Conservation (phyloP, 2,113 vertebrate species). For the Engraulis encrasicolus region DNA sequence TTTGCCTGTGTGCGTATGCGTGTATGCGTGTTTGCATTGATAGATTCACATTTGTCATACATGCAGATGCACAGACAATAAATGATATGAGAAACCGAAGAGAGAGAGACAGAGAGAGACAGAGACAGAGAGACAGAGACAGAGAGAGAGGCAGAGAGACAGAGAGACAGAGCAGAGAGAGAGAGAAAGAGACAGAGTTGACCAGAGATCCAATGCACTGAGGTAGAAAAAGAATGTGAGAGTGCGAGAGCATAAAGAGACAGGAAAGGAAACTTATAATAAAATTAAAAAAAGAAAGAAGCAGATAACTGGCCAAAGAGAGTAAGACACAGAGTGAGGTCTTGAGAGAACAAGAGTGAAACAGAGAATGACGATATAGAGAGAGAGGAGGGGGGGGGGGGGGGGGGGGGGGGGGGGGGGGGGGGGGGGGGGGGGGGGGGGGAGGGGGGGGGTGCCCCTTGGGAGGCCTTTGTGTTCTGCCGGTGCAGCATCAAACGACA, state of each 20-base stretch:
- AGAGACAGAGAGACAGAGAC: background rate
- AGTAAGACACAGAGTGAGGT: too few species aligned
- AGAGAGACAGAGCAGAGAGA: constrained; percentile 43
- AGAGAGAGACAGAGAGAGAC: too few species aligned
- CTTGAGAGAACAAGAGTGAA: background rate
- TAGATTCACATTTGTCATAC: too few species aligned
- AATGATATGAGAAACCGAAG: too few species aligned
- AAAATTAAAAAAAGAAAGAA: too few species aligned
- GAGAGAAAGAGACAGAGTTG: constrained; percentile 29
- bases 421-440: background rate
- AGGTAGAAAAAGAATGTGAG: too few species aligned
- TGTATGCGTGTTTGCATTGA: too few species aligned
- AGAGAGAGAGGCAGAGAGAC: constrained; percentile 40
- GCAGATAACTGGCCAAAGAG: too few species aligned
- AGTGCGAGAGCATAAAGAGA: too few species aligned
- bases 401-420: background rate
- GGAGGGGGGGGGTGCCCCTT: background rate
- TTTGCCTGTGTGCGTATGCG: background rate
- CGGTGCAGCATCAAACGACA: background rate
- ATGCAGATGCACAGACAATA: too few species aligned
- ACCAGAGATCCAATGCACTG: background rate
- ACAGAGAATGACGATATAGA: background rate
- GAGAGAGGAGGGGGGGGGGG: background rate
- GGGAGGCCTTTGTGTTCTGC: constrained; percentile 5
- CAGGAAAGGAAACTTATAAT: too few species aligned